Percentiles rank a stretch among this genome's conserved stretches.
Conservation (phyloP, 2,888 invertebrate genomes). For the Boloria selene region DNA sequence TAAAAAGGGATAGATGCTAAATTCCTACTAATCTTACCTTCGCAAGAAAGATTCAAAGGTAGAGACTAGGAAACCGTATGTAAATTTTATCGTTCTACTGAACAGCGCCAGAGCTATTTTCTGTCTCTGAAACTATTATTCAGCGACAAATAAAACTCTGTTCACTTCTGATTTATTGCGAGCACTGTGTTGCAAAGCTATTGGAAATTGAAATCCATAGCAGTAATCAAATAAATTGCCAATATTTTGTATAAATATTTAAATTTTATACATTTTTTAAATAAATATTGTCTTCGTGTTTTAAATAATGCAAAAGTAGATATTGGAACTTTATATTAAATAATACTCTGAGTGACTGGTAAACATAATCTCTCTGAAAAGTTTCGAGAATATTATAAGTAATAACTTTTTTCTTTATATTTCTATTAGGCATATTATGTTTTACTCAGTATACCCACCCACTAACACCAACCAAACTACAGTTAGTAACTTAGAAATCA, state of each 20-base stretch:
- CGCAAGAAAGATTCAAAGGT: not conserved
- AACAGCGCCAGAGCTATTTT: constrained; percentile 41
- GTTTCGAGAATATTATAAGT: too few relatives aligned
- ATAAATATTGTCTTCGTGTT: constrained; percentile 13
- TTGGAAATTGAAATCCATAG: constrained; percentile 21
- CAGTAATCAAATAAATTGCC: constrained; percentile 18
- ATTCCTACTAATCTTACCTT: not conserved
- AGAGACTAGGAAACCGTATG: constrained; percentile 7
- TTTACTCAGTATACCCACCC: too few relatives aligned
- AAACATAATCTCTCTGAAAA: too few relatives aligned
- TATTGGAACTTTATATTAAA: constrained; percentile 1
- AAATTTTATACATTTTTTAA: constrained; percentile 7
- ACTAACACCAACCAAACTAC: too few relatives aligned
- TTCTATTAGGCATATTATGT: too few relatives aligned
- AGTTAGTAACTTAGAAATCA: too few relatives aligned
- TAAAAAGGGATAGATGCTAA: too few relatives aligned
- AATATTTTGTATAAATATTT: constrained; percentile 16
- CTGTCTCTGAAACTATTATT: constrained; percentile 1
- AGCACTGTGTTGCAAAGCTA: constrained; percentile 14
- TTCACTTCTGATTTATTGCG: constrained; percentile 15
- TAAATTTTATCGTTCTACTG: constrained; percentile 53
- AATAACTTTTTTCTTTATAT: too few relatives aligned
- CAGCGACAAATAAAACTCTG: constrained; percentile 15
- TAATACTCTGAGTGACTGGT: not conserved
- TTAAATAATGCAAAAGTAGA: not conserved